phyloP scores from a whole-genome alignment of 2,888 invertebrate species.

The Ochropleura plecta region DNA sequence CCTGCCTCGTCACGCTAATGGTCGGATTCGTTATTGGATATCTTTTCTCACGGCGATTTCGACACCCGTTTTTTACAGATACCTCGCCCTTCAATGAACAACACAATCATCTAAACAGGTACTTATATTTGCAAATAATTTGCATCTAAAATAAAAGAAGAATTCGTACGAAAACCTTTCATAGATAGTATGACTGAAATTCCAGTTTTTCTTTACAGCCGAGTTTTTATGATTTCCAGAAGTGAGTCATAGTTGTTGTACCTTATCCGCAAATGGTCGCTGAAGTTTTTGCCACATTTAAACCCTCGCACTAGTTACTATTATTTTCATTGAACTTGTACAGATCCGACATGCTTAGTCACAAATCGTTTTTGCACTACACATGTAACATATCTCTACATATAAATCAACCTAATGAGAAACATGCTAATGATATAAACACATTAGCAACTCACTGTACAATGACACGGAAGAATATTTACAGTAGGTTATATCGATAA shows the following conservation, averaged over 20 bases:
- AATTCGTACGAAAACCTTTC: conserved; percentile 23
- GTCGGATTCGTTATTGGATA: conserved; percentile 96
- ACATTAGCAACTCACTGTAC: conserved; percentile 61
- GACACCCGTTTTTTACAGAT: conserved; percentile 93
- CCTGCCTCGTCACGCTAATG: conserved; percentile 95
- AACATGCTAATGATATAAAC: conserved; percentile 55
- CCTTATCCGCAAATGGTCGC: conserved; percentile 63
- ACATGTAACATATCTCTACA: conserved; percentile 60
- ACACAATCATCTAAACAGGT: conserved; percentile 94
- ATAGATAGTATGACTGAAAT: conserved; percentile 60
- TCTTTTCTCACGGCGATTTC: conserved; percentile 94
- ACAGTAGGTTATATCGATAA: conserved; percentile 27
- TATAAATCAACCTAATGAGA: conserved; percentile 46
- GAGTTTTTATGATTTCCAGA: conserved; percentile 79
- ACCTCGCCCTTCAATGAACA: conserved; percentile 94
- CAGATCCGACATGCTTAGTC: conserved; percentile 63
- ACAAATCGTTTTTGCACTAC: conserved; percentile 63
- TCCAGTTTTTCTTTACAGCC: conserved; percentile 76
- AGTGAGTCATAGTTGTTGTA: conserved; percentile 73
- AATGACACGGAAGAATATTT: conserved; percentile 46
- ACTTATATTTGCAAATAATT: conserved; percentile 38
- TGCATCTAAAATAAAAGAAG: conserved; percentile 8
- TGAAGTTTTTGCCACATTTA: conserved; percentile 60
- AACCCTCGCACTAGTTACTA: conserved; percentile 58
- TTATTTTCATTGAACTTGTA: conserved; percentile 57